Evolutionary conservation across 2,888 invertebrate genomes (phyloP), one percentile per base, ranked within the genome.

Genomic region (Volucella bombylans): DNA sequence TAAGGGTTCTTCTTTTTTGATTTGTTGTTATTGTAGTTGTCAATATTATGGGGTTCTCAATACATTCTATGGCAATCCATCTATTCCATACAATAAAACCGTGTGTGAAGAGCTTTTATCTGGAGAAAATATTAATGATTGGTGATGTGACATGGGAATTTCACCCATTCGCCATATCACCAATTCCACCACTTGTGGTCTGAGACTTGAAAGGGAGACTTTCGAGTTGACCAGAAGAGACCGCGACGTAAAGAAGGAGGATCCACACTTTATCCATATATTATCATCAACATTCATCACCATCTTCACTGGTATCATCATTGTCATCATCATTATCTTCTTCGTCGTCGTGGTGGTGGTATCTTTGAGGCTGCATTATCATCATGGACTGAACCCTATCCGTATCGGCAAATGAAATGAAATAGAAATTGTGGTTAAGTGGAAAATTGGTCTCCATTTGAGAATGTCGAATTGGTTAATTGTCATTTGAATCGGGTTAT

Each of bases 401-500:
- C 23, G 18, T 64, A 14, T 57, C 55, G 73, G 57, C 41, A 23
- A 69, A 69, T 74, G 55, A 74, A 65, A 65, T 80, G 64, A 49
- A 81, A 85, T 76, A 76, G 81, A 85, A 4, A 31, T 81, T 71
- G 57, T 72, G 76, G 76, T 81, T 81, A 85, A 85, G 76, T 85
- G 85, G 85, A 85, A 85, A 81, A 85, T 85, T 85, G 85, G 81
- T 77, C 72, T 59, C 68, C 72, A 67, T 76, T 77, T 85, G 76
- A 72, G 81, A 67, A 85, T 80, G 80, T 67, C 80, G 76, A 72
- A 81, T 81, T 64, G 64, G 85, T 85, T 85, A 85, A 85, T 85
- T 85, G 85, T 77, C 77, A 64, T 72, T 85, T 85, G 85, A 77
- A 85, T 85, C 4, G 85, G 85, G 76, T 81, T 81, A 81, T 85